These are phyloP conservation scores for Hippasteria phrygiana DNA, from an alignment of 53 echinoderm and acorn worm species.

Conservation along the genomic window DNA sequence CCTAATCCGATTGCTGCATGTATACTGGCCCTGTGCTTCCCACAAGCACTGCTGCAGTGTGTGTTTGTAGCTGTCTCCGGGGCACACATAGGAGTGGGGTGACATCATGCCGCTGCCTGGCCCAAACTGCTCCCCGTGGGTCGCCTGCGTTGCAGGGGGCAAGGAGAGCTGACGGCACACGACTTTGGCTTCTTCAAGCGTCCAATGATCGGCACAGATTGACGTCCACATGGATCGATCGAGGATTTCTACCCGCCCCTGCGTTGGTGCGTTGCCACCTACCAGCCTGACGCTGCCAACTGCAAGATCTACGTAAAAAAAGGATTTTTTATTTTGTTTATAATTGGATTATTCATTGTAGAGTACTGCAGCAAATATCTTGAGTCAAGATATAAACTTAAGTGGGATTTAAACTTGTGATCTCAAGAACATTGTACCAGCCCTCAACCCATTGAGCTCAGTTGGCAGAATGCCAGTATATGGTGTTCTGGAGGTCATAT, in stretches of 20 bases:
- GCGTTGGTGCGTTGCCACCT: constrained; percentile 5
- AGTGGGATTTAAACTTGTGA: too few relatives aligned
- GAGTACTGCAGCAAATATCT: too few relatives aligned
- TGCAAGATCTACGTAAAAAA: neutral
- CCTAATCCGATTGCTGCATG: neutral
- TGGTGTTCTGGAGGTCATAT: too few relatives aligned
- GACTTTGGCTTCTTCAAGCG: neutral
- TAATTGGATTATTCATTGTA: too few relatives aligned
- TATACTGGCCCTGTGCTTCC: neutral
- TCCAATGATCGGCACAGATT: constrained; percentile 40
- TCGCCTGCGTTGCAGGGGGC: neutral
- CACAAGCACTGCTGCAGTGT: neutral
- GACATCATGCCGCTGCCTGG: neutral
- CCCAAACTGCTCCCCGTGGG: neutral
- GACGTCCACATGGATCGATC: neutral
- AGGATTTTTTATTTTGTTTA: too few relatives aligned
- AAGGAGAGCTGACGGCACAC: constrained; percentile 36
- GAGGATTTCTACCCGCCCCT: constrained; percentile 36
- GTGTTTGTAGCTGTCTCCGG: neutral
- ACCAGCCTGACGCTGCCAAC: neutral
- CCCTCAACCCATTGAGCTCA: too few relatives aligned
- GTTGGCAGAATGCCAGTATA: too few relatives aligned
- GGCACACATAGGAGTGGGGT: neutral
- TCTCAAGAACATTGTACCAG: too few relatives aligned
- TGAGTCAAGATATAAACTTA: too few relatives aligned